Conservation (phyloP, 2,888 invertebrate species). For the Schrankia costaestrigalis region DNA sequence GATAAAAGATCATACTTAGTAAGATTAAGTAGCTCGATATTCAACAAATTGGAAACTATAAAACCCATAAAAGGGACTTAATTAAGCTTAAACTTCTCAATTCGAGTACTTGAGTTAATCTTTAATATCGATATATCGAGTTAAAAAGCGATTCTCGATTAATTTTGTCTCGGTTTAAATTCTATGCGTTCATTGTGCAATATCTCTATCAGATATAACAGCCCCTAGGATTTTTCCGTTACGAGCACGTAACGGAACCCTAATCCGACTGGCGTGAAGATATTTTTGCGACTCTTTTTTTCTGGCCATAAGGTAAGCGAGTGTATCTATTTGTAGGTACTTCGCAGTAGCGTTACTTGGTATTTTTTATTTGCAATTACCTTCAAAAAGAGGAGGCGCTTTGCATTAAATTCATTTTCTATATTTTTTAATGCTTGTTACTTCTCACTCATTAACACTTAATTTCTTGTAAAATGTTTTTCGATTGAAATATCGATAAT, state of each 20-base stretch:
- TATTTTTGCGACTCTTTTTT: constrained; percentile 58
- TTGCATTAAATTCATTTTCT: too few species aligned
- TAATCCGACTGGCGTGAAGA: constrained; percentile 59
- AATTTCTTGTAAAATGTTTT: too few species aligned
- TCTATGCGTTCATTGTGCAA: constrained; percentile 51
- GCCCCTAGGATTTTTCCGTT: constrained; percentile 47
- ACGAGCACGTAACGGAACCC: constrained; percentile 42
- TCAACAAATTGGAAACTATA: constrained; percentile 18
- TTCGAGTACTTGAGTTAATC: constrained; percentile 12
- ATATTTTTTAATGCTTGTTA: too few species aligned
- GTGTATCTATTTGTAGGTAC: too few species aligned
- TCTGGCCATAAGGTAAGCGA: too few species aligned
- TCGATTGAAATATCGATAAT: too few species aligned
- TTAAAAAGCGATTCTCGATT: constrained; percentile 28
- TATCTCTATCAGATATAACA: constrained; percentile 49
- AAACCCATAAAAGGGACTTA: constrained; percentile 13
- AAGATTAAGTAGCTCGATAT: too few species aligned
- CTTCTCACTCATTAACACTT: too few species aligned
- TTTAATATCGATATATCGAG: constrained; percentile 13
- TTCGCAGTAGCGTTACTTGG: too few species aligned
- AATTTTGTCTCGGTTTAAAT: constrained; percentile 49
- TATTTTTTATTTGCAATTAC: too few species aligned
- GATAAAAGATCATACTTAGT: too few species aligned
- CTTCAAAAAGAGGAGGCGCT: too few species aligned
- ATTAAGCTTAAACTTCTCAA: constrained; percentile 18